phyloP scores from a whole-genome alignment of 2,797 vertebrate genomes.

The Rhodeus uyekii region DNA sequence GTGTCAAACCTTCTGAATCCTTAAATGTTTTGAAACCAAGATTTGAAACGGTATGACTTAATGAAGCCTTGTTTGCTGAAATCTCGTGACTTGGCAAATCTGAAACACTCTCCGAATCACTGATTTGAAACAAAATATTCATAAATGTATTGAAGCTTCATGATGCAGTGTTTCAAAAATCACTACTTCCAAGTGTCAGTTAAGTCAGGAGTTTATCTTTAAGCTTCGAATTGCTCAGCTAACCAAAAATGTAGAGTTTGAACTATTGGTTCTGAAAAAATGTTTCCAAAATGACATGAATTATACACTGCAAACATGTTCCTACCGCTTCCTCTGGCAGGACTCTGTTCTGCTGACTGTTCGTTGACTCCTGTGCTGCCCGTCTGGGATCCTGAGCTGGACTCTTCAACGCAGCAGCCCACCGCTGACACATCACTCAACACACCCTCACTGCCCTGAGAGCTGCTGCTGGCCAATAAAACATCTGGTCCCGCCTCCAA shows the following conservation, averaged over 20 bases:
- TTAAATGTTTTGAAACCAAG: neutral
- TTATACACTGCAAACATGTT: neutral
- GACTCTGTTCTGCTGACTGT: conserved; percentile 75
- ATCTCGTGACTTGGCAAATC: neutral
- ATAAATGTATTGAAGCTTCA: neutral
- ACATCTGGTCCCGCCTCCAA: conserved; percentile 82
- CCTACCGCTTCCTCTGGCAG: conserved; percentile 66
- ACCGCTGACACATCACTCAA: conserved; percentile 82
- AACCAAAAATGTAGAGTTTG: neutral
- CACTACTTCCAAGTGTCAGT: neutral
- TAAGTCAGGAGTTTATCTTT: neutral
- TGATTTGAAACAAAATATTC: neutral
- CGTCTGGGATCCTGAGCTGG: conserved; percentile 70
- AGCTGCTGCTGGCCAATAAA: conserved; percentile 90
- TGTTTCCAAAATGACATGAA: neutral
- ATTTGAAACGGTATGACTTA: neutral
- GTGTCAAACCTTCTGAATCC: neutral
- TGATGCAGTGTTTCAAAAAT: neutral
- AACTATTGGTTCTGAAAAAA: neutral
- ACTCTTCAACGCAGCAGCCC: conserved; percentile 82
- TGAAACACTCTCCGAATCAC: neutral
- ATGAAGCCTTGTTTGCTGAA: neutral
- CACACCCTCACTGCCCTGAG: conserved; percentile 85
- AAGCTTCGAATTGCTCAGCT: neutral
- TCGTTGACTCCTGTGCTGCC: conserved; percentile 62